phyloP scores from a whole-genome alignment of 2,888 invertebrate species.

The Heliothis peltigera region DNA sequence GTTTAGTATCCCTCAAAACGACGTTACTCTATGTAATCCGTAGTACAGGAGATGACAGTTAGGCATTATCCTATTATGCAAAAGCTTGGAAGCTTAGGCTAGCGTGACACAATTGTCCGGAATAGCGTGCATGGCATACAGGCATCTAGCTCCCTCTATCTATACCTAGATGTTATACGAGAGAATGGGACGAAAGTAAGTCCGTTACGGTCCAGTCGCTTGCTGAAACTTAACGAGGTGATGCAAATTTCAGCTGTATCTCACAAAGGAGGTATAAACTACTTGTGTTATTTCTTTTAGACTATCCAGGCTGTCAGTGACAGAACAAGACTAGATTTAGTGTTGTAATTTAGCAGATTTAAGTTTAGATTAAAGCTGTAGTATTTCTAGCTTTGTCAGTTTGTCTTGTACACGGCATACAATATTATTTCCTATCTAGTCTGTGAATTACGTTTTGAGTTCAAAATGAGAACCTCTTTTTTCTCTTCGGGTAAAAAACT shows the following conservation, averaged over 20 bases:
- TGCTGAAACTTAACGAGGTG: conserved; percentile 52
- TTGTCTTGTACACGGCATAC: conserved; percentile 11
- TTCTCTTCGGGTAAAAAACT: no score
- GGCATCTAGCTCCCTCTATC: conserved; percentile 23
- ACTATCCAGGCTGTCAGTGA: conserved; percentile 53
- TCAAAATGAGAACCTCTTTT: no score
- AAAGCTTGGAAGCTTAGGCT: conserved; percentile 57
- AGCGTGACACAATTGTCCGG: conserved; percentile 63
- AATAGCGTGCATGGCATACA: conserved; percentile 32
- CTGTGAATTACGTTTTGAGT: no score
- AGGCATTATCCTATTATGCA: conserved; percentile 70
- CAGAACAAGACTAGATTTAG: conserved; percentile 51
- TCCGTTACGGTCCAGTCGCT: conserved; percentile 43
- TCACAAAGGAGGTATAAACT: conserved; percentile 63
- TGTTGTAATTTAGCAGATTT: conserved; percentile 52
- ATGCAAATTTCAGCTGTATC: conserved; percentile 67
- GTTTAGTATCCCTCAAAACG: conserved; percentile 40
- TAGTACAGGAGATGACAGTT: conserved; percentile 61
- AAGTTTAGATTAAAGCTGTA: conserved; percentile 42
- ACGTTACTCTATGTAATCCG: conserved; percentile 53
- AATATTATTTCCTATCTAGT: no score
- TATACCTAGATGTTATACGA: conserved; percentile 9
- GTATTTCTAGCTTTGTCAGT: conserved; percentile 12
- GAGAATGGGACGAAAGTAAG: conserved; percentile 24
- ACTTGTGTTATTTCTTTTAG: conserved; percentile 63